Evolutionary conservation across 2,888 invertebrate genomes (phyloP).

Genomic region (Sarcophaga rosellei): DNA sequence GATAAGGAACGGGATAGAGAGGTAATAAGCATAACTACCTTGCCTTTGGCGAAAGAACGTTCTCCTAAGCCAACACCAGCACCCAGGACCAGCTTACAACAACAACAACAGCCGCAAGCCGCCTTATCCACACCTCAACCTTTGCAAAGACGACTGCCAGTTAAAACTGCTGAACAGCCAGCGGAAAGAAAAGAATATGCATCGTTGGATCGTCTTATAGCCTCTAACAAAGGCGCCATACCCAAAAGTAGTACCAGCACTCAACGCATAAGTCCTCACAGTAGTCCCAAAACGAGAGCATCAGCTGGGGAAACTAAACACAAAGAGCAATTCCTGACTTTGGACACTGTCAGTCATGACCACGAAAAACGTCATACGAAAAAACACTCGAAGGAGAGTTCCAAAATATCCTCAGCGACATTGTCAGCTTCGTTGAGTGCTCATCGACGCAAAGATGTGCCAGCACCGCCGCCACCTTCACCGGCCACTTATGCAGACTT

Average conservation of each 20-base stretch:
- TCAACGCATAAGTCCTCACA: conserved; percentile 62
- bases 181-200: conserved; percentile 75
- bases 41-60: conserved; percentile 78
- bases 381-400: conserved; percentile 47
- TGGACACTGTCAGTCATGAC: conserved; percentile 28
- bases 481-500: conserved; percentile 77
- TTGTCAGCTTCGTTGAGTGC: conserved; percentile 49
- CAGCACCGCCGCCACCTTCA: conserved; percentile 77
- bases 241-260: conserved; percentile 73
- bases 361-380: conserved; percentile 44
- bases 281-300: conserved; percentile 69
- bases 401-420: conserved; percentile 45
- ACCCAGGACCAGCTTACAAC: conserved; percentile 75
- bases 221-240: conserved; percentile 78
- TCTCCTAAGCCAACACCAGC: conserved; percentile 76
- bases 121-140: conserved; percentile 63
- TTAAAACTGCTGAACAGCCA: conserved; percentile 47
- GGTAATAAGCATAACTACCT: conserved; percentile 71
- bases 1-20: conserved; percentile 40
- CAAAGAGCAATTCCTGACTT: background rate
- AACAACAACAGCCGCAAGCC: conserved; percentile 58
- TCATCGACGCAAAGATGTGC: conserved; percentile 74
- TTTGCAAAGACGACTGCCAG: conserved; percentile 63
- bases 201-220: conserved; percentile 77
- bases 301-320: conserved; percentile 36